These are phyloP conservation scores for Gymnoscopelus microlampas DNA, from an alignment of 2,797 vertebrate species.

Conservation along the genomic window DNA sequence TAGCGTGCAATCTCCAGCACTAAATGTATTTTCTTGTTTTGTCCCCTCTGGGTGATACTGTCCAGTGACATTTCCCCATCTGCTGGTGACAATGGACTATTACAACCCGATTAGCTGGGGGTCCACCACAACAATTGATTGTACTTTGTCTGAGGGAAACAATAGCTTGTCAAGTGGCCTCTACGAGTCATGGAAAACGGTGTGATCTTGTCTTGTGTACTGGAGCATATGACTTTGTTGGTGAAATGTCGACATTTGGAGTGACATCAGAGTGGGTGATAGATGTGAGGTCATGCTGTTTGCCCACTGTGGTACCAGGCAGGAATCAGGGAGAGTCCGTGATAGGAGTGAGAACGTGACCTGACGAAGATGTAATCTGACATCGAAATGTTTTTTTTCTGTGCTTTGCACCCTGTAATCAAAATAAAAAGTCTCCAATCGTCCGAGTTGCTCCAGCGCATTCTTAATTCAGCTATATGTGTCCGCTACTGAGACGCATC, in stretches of 20 bases:
- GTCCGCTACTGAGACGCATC: no score
- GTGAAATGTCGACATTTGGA: constrained; percentile 37
- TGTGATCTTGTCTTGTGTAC: constrained; percentile 54
- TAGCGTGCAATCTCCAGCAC: constrained; percentile 30
- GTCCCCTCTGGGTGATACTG: not conserved
- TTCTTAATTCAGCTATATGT: no score
- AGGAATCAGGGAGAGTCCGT: constrained; percentile 11
- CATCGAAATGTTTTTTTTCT: no score
- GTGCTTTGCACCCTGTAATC: no score
- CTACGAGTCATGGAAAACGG: constrained; percentile 32
- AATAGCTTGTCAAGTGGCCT: constrained; percentile 49
- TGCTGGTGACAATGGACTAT: constrained; percentile 49
- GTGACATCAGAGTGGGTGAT: constrained; percentile 63
- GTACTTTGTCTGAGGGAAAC: constrained; percentile 33
- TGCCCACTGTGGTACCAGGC: constrained; percentile 51
- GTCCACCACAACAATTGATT: constrained; percentile 44
- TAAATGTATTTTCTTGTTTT: constrained; percentile 24
- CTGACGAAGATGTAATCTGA: no score
- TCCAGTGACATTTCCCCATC: constrained; percentile 45
- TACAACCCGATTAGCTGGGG: constrained; percentile 21
- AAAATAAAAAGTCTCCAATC: no score
- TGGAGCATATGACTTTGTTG: constrained; percentile 57
- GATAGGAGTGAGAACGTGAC: not conserved
- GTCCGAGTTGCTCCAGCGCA: no score
- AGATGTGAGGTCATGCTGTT: constrained; percentile 70